Base-by-base conservation (phyloP, 2,888 invertebrate species). In the Hirtodrosophila duncani region DNA sequence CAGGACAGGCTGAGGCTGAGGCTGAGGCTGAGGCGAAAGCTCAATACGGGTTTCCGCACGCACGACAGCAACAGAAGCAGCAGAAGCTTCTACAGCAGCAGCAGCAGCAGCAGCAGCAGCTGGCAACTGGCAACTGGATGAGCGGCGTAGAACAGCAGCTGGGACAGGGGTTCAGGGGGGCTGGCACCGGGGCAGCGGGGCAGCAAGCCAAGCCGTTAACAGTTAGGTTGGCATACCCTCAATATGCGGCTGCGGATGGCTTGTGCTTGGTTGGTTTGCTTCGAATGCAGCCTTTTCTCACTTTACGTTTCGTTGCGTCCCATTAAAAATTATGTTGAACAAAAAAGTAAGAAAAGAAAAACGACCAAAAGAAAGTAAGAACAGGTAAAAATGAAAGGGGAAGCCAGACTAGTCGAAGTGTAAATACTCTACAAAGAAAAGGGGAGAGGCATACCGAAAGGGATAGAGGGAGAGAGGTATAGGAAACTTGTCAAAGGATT, bases 271-370 rank as follows among this genome's bases (percentile, higher is more conserved):
- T 14, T 43, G 52, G 44, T 27, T 50, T 63, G 20, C 41, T n/a
- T n/a, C n/a, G n/a, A 49, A 30, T 64, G 69, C 78, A 74, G 81
- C 59, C n/a, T n/a, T 62, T 81, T 78, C 81, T 58, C 81, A 74
- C 72, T 78, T 72, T 78, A 78, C 72, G 72, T 81, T 75, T 81
- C 72, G 72, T 78, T 72, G 81, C 72, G 81, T 81, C 67, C 81
- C 72, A 72, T 72, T 72, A 78, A 81, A 72, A 72, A 72, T 72
- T 78, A 72, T 72, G 79, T 58, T 74, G 81, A 30, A 41, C 52
- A 67, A 59, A 48, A 58, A 58, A 49, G 36, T 21, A 48, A 33
- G 8, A 16, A 14, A 17, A 53, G 49, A 34, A 43, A 23, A 42
- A 29, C 38, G 33, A 23, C 20, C 33, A 1, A 18, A 1, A n/a